A percentile compares a stretch with the other conserved stretches of the same genome.
Evolutionary conservation across 2,888 invertebrate species (phyloP).

Genomic region (Anthophora plumipes): DNA sequence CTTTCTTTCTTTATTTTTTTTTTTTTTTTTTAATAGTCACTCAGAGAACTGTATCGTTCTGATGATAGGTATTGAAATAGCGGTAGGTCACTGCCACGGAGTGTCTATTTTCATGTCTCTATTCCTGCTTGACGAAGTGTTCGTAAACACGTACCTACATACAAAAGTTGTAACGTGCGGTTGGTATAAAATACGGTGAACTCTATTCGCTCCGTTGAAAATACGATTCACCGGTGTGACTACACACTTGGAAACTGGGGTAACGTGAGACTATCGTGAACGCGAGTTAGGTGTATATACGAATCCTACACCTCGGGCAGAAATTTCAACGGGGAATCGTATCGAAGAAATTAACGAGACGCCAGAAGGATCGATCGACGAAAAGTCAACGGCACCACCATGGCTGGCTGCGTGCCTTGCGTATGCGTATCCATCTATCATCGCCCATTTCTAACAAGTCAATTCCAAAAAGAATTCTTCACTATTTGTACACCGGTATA

Average conservation of each 20-base stretch:
- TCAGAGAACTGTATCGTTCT: neutral
- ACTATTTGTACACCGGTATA: neutral
- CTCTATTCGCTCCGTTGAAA: constrained; percentile 12
- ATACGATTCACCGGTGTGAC: neutral
- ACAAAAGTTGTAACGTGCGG: too few species aligned
- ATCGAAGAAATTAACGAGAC: neutral
- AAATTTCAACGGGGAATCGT: neutral
- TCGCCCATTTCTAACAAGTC: neutral
- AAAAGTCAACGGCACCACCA: constrained; percentile 28
- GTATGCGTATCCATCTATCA: neutral
- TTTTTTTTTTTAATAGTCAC: too few species aligned
- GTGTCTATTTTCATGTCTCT: constrained; percentile 34
- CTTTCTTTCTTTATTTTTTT: too few species aligned
- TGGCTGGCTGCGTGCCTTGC: neutral
- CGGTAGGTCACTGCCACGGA: constrained; percentile 9
- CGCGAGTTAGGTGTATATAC: too few species aligned
- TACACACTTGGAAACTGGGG: neutral
- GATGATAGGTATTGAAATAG: neutral
- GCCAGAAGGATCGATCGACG: constrained; percentile 26
- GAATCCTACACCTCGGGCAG: too few species aligned
- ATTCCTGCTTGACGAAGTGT: neutral
- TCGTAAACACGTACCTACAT: neutral
- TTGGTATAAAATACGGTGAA: too few species aligned
- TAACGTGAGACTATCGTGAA: too few species aligned
- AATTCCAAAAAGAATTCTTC: neutral